Conservation (phyloP, 2,113 vertebrate genomes). For the Chloropsis cyanopogon region DNA sequence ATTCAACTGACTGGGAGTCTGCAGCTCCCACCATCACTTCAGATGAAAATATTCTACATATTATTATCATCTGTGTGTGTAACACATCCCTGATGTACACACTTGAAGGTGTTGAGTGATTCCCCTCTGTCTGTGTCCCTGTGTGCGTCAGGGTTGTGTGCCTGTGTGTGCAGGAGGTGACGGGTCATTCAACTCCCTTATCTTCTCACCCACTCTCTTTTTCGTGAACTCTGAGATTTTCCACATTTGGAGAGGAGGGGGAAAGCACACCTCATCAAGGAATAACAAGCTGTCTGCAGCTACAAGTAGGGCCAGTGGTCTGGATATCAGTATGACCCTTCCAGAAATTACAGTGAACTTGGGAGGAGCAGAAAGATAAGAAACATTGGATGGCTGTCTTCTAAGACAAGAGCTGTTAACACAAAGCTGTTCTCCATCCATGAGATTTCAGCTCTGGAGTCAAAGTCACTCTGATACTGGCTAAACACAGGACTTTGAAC, state of each 20-base stretch:
- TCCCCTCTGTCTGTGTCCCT: neutral
- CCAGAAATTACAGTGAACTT: slow-evolving; percentile 2
- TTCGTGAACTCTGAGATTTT: slow-evolving; percentile 22
- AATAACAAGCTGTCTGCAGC: slow-evolving; percentile 20
- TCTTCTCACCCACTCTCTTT: slow-evolving; percentile 54
- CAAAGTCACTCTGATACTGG: neutral
- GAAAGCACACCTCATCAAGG: neutral
- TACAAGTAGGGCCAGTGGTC: neutral
- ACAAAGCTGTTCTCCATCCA: neutral
- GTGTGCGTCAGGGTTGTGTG: neutral
- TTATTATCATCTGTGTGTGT: neutral
- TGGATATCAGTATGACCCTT: neutral
- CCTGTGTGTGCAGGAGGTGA: slow-evolving; percentile 15
- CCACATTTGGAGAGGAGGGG: slow-evolving; percentile 44
- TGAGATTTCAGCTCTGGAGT: neutral
- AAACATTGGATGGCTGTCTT: neutral
- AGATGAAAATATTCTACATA: slow-evolving; percentile 47
- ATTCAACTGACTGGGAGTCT: neutral
- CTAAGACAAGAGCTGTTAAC: neutral
- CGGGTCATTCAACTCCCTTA: slow-evolving; percentile 38
- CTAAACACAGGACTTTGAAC: neutral
- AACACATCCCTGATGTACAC: slow-evolving; percentile 23
- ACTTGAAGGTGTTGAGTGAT: slow-evolving; percentile 43
- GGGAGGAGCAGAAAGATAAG: neutral
- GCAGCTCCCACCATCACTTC: neutral